Evolutionary conservation across 2,797 vertebrate genomes (phyloP), one percentile per base, ranked within the genome.

Genomic region (Arvicola amphibius): DNA sequence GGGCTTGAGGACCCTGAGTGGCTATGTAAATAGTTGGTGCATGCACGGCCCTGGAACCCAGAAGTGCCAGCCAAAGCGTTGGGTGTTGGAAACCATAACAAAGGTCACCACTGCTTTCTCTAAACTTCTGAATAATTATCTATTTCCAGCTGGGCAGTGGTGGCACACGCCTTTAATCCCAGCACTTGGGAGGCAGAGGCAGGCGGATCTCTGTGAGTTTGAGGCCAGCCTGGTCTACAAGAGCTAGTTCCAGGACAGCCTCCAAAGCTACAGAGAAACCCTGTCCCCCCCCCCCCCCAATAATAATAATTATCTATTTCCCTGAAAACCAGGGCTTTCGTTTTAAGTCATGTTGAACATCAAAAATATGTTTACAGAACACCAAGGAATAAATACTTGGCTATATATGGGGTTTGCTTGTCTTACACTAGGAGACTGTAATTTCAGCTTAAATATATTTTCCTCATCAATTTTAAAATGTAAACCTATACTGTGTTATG

Each of bases 221-320:
- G 9, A 48, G 46, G 9, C 46, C 46, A 48, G 46, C 46, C 8
- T 48, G 46, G 46, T 48, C 46, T 48, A 48, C 46, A 48, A 48
- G 46, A 48, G 46, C 46, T 48, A 48, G 46, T 48, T 48, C 46
- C 46, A 48, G 46, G 46, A 48, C 46, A 48, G 46, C 46, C 43
- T 48, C 46, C 46, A 48, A 48, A 48, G 46, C 46, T 10, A 10
- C 46, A 48, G 46, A 48, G 46, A 48, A 48, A 48, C 46, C 46
- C 46, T 48, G 46, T 48, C 46, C n/a, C n/a, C n/a, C n/a, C n/a
- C n/a, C n/a, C n/a, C n/a, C 46, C 46, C 9, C 9, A 48, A 46
- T 46, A 46, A 46, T 7, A 92, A 84, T 94, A 86, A 84, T 96
- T 94, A 93, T 46, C 48, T 92, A 94, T 89, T 88, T 80, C 27